Conservation (phyloP, 2,797 vertebrate genomes). For the Apogon talboti region DNA sequence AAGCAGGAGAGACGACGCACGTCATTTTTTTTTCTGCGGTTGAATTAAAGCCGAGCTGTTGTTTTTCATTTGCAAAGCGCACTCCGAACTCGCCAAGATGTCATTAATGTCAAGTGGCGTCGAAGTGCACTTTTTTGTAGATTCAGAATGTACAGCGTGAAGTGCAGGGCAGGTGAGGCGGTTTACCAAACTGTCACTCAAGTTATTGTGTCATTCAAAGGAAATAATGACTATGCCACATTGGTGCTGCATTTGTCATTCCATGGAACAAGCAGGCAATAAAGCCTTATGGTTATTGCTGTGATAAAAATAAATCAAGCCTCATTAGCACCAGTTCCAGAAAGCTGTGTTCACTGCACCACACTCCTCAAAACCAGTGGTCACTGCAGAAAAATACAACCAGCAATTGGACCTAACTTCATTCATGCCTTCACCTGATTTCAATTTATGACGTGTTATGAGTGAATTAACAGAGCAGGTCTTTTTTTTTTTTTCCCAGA, state of each 20-base stretch:
- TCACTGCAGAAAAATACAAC: not conserved
- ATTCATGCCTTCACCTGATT: not conserved
- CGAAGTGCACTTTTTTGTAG: constrained; percentile 25
- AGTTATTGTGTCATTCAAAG: not conserved
- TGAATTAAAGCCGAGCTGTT: constrained; percentile 28
- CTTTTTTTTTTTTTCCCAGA: not conserved
- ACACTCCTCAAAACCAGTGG: not conserved
- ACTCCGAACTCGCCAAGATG: constrained; percentile 20
- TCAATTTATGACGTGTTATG: not conserved
- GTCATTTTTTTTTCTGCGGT: constrained; percentile 10
- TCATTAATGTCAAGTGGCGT: constrained; percentile 30
- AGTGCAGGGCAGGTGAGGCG: not conserved
- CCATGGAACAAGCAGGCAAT: not conserved
- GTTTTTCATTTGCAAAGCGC: constrained; percentile 17
- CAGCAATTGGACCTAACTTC: not conserved
- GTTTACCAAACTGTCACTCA: constrained; percentile 5
- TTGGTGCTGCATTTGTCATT: not conserved
- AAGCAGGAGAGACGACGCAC: constrained; percentile 33
- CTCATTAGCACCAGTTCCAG: not conserved
- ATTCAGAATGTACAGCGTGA: constrained; percentile 2
- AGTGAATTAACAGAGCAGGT: not conserved
- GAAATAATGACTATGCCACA: not conserved
- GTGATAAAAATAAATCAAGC: constrained; percentile 3
- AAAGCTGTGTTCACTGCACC: not conserved
- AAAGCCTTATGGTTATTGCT: not conserved